Conservation (phyloP, 2,888 invertebrate species). For the Sinhomidia bicolor region DNA sequence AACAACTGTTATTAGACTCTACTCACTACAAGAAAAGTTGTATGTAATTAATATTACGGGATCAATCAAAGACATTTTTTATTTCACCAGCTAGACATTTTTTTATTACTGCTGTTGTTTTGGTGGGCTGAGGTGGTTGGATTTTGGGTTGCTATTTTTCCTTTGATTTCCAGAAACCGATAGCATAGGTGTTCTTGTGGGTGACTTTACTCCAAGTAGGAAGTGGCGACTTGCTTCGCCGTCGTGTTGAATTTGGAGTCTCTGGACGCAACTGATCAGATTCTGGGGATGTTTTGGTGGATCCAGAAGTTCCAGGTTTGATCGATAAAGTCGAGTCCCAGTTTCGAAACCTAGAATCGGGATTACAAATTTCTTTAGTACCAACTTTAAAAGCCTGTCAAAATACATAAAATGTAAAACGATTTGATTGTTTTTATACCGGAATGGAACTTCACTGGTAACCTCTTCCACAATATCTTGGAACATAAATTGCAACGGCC, state of each 20-base stretch:
- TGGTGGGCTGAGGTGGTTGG: constrained; percentile 61
- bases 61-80: not conserved
- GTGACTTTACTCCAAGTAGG: constrained; percentile 71
- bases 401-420: not conserved
- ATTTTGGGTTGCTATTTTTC: not conserved
- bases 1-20: no score
- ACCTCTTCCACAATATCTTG: constrained; percentile 89
- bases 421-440: no score
- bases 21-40: not conserved
- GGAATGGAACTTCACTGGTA: constrained; percentile 88
- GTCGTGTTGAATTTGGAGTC: constrained; percentile 71
- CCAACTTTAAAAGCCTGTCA: no score
- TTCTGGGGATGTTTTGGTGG: constrained; percentile 76
- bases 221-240: constrained; percentile 66
- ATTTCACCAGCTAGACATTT: no score
- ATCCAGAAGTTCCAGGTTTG: constrained; percentile 73
- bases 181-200: constrained; percentile 56
- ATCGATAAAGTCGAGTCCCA: constrained; percentile 78
- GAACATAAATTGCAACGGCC: constrained; percentile 94
- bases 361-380: not conserved
- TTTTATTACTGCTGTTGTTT: constrained; percentile 48
- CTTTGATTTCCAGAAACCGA: not conserved
- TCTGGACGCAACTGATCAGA: constrained; percentile 71
- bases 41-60: not conserved
- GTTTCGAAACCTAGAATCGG: constrained; percentile 77